Conservation (phyloP, 2,888 invertebrate species). For the Phytoseiulus persimilis region DNA sequence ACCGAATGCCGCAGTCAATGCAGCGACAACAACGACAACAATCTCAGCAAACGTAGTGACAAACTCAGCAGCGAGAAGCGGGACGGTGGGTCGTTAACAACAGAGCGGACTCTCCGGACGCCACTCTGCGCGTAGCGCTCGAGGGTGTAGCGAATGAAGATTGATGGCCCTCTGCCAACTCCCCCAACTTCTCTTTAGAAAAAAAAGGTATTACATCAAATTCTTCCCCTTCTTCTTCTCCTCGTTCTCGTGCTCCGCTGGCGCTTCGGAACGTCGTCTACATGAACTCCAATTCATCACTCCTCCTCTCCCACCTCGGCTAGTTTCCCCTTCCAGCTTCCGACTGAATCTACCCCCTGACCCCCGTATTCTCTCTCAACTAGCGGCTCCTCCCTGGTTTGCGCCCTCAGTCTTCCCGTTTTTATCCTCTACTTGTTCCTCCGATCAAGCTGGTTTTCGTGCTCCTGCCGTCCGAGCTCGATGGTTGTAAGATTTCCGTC, state of each 20-base stretch:
- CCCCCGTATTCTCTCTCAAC: neutral
- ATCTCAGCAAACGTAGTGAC: too few relatives aligned
- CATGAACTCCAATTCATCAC: neutral
- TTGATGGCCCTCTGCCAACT: neutral
- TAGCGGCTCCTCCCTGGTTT: neutral
- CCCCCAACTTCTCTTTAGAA: neutral
- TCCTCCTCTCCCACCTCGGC: neutral
- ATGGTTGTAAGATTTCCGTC: too few relatives aligned
- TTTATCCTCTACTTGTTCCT: neutral
- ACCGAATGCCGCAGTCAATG: too few relatives aligned
- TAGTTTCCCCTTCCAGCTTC: neutral
- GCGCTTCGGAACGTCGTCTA: neutral
- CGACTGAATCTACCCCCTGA: neutral
- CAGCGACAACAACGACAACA: too few relatives aligned
- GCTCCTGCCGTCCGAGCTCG: neutral
- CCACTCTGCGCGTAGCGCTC: neutral
- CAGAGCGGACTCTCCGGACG: neutral
- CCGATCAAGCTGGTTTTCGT: too few relatives aligned
- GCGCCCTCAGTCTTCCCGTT: neutral
- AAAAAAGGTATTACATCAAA: slow-evolving; percentile 5
- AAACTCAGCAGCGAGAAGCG: too few relatives aligned
- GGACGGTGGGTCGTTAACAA: neutral
- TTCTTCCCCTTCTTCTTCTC: neutral
- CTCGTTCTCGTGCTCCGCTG: neutral
- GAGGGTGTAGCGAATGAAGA: slow-evolving; percentile 37